A percentile compares a stretch with the other conserved stretches of the same genome.
These are phyloP conservation scores for Lagorchestes hirsutus DNA, from an alignment of 2,797 vertebrate species.

Conservation along the genomic window DNA sequence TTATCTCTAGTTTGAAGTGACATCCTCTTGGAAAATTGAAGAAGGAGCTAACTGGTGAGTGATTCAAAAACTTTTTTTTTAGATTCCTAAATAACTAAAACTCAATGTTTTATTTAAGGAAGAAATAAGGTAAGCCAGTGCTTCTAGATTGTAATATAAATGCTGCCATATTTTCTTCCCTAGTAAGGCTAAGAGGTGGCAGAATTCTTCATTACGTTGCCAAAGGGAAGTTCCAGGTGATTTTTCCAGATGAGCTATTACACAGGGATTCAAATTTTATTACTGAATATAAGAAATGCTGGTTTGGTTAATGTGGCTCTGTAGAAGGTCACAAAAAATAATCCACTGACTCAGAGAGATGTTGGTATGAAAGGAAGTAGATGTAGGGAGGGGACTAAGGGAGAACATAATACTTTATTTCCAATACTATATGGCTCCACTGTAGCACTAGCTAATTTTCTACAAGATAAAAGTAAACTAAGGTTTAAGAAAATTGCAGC, in stretches of 20 bases:
- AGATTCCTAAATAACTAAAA: constrained; percentile 57
- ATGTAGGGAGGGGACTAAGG: constrained; percentile 15
- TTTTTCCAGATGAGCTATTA: constrained; percentile 61
- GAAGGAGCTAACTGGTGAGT: constrained; percentile 46
- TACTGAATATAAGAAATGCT: constrained; percentile 45
- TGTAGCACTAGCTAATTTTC: not conserved
- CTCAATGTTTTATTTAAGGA: not conserved
- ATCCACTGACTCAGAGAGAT: constrained; percentile 55
- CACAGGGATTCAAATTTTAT: constrained; percentile 61
- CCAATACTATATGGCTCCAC: not conserved
- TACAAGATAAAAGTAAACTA: constrained; percentile 36
- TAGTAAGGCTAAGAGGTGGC: not conserved
- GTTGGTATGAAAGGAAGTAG: constrained; percentile 43
- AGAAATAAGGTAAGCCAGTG: not conserved
- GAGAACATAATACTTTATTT: not conserved
- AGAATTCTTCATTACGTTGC: constrained; percentile 50
- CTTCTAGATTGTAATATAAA: constrained; percentile 21
- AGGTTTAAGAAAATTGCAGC: constrained; percentile 40
- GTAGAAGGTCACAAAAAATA: constrained; percentile 57
- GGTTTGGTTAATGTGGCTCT: constrained; percentile 46
- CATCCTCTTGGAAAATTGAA: constrained; percentile 53
- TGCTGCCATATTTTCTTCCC: constrained; percentile 43
- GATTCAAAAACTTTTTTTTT: constrained; percentile 51
- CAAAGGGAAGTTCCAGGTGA: constrained; percentile 51
- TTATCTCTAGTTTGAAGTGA: constrained; percentile 54